phyloP scores from a whole-genome alignment of 92 coral and sea anemone genomes.

The Zoanthus solanderi region DNA sequence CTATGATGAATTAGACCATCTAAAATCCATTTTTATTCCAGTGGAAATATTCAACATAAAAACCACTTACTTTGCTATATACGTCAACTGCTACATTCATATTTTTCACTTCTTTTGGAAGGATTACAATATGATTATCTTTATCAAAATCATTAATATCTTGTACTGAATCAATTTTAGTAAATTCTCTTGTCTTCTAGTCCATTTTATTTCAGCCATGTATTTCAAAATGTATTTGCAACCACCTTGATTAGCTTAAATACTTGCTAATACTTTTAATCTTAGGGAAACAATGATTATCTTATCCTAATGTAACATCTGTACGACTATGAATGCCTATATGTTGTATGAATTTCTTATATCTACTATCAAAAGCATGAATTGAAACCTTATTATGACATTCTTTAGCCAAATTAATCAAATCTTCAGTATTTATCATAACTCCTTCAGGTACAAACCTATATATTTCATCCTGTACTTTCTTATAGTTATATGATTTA shows the following conservation, averaged over 20 bases:
- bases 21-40: slow-evolving; percentile 39
- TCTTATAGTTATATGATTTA: not conserved
- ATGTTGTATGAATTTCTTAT: not conserved
- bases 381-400: not conserved
- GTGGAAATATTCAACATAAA: slow-evolving; percentile 46
- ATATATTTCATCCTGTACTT: not conserved
- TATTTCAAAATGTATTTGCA: too few relatives aligned
- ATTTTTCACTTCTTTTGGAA: slow-evolving; percentile 25
- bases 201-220: too few relatives aligned
- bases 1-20: slow-evolving; percentile 58
- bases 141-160: not conserved
- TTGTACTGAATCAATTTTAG: too few relatives aligned
- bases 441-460: not conserved
- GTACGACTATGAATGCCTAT: too few relatives aligned
- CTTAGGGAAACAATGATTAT: too few relatives aligned
- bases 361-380: not conserved
- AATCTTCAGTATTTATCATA: not conserved
- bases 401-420: not conserved
- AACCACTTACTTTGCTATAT: not conserved
- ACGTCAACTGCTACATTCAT: not conserved
- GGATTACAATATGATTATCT: slow-evolving; percentile 17
- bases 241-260: too few relatives aligned
- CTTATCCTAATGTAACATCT: too few relatives aligned
- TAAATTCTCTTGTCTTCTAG: too few relatives aligned
- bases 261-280: too few relatives aligned